Conservation (phyloP, 2,888 invertebrate genomes). For the Palloptera scutellata region DNA sequence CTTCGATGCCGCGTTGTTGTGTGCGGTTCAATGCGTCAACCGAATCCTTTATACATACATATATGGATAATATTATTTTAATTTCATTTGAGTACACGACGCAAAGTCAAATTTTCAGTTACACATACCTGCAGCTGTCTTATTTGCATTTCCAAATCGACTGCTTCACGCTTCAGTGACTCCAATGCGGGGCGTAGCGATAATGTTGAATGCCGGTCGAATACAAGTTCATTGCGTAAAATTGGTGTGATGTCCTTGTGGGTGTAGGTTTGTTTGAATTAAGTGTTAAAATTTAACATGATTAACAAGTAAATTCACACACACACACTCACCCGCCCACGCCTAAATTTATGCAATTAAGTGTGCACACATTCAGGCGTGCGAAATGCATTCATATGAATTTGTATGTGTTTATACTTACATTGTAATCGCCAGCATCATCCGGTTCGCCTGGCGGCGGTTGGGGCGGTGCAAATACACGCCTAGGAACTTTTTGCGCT, state of each 20-base stretch:
- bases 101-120: slow-evolving; percentile 3
- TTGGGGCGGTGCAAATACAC: slow-evolving; percentile 73
- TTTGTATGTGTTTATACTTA: slow-evolving; percentile 53
- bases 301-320: slow-evolving; percentile 4
- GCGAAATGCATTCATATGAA: background rate
- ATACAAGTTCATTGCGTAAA: slow-evolving; percentile 83
- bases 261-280: slow-evolving; percentile 10
- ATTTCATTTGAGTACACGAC: slow-evolving; percentile 5
- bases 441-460: slow-evolving; percentile 67
- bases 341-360: background rate
- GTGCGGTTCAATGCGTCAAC: slow-evolving; percentile 83
- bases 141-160: slow-evolving; percentile 85
- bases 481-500: slow-evolving; percentile 64
- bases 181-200: slow-evolving; percentile 79
- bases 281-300: slow-evolving; percentile 13
- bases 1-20: slow-evolving; percentile 80
- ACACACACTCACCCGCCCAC: background rate
- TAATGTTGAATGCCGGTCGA: slow-evolving; percentile 77
- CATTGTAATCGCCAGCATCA: slow-evolving; percentile 65
- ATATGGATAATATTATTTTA: slow-evolving; percentile 1
- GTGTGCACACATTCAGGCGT: background rate
- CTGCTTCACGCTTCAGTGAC: slow-evolving; percentile 81
- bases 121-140: slow-evolving; percentile 76
- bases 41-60: slow-evolving; percentile 70
- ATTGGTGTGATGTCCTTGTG: slow-evolving; percentile 75